Evolutionary conservation across 2,797 vertebrate genomes (phyloP), one percentile per base, ranked within the genome.

Genomic region (Enteromius trimaculatus): DNA sequence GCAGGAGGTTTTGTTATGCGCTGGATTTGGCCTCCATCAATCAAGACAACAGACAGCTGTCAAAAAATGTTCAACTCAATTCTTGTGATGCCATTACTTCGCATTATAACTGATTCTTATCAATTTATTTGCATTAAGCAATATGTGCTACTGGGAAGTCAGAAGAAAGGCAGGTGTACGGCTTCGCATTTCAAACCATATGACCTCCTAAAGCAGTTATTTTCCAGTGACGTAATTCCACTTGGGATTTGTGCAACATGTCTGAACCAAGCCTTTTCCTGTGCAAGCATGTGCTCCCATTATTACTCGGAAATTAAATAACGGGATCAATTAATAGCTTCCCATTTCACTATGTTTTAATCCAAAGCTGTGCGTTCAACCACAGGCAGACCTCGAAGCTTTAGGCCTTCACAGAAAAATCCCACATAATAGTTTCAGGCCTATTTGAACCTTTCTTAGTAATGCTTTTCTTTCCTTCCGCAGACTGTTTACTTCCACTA

Each of bases 401-500:
- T 58, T 34, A 66, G 68, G 49, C 31, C 80, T 74, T 72, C 55
- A 2, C 2, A 39, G 6, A 68, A 68, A 62, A 29, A 6, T 26
- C 47, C 26, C 4, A 34, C 21, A 37, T 13, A 26, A 21, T 23
- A 7, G 19, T 51, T 51, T 17, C 23, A 26, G 16, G 44, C 16
- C 9, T 51, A 8, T 39, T 44, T 60, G 49, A 47, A n/a, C 58
- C 42, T 60, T 60, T 53, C 4, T 29, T 68, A 39, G 51, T 16
- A 2, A 23, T 42, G 47, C 39, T 69, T 64, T 82, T 23, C 85
- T 9, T 34, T 19, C 26, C 62, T 75, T 2, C 58, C 77, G 4
- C 91, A 95, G 95, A 95, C 94, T 95, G 95, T 94, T 95, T 93
- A 93, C 92, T 92, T 93, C 89, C 88, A 90, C 90, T 88, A 88